phyloP scores from a whole-genome alignment of 2,797 vertebrate genomes.

The Gallirallus australis region DNA sequence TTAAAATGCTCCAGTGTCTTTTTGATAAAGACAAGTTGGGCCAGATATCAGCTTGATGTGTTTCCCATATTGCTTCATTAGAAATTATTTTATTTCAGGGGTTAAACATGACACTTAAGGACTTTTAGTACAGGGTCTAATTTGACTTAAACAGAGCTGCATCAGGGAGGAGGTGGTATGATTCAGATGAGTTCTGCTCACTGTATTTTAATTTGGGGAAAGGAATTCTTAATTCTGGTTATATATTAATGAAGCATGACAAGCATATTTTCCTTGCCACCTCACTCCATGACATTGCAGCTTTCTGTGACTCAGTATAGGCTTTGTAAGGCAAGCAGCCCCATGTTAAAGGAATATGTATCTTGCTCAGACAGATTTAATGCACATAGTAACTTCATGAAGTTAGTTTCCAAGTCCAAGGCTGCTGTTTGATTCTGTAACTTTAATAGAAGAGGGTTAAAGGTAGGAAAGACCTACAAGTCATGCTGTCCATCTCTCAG shows the following conservation, averaged over 20 bases:
- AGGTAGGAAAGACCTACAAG: slow-evolving; percentile 1
- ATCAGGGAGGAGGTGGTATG: not conserved
- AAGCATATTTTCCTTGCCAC: not conserved
- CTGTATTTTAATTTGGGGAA: not conserved
- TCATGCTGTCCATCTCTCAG: not conserved
- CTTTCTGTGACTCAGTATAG: not conserved
- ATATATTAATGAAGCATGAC: not conserved
- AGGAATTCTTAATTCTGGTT: not conserved
- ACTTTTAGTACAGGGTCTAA: not conserved
- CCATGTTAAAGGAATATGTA: fast-evolving
- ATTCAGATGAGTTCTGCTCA: not conserved
- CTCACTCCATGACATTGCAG: not conserved
- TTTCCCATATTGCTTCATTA: not conserved
- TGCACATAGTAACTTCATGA: not conserved
- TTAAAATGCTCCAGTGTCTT: not conserved
- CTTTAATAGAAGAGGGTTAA: slow-evolving; percentile 3
- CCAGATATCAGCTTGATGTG: not conserved
- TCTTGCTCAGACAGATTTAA: not conserved
- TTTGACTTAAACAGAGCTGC: not conserved
- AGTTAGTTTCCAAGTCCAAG: not conserved
- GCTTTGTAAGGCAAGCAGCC: not conserved
- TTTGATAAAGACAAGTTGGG: not conserved
- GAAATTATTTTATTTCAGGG: not conserved
- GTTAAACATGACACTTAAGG: fast-evolving
- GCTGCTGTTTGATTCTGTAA: not conserved